A percentile compares a stretch with the other conserved stretches of the same genome.
phyloP scores from a whole-genome alignment of 2,113 vertebrate species.

The Pardalotus punctatus region DNA sequence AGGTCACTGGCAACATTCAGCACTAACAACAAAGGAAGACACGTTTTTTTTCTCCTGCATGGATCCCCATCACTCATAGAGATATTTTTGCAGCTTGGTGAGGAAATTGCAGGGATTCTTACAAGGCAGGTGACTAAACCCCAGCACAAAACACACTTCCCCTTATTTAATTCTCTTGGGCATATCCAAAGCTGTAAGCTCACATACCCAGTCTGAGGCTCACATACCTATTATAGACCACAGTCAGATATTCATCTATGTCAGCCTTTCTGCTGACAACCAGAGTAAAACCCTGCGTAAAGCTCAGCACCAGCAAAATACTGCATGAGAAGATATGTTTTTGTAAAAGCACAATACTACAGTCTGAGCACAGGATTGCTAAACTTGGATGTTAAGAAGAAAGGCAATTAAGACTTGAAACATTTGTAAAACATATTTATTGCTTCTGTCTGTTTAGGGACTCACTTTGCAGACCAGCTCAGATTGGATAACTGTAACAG shows the following conservation, averaged over 20 bases:
- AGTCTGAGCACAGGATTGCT: neutral
- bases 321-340: neutral
- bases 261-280: neutral
- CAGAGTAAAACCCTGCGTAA: neutral
- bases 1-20: slow-evolving; percentile 85
- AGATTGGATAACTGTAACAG: neutral
- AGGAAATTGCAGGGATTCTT: neutral
- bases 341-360: neutral
- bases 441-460: neutral
- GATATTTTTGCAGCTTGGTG: neutral
- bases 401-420: neutral
- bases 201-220: neutral
- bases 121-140: neutral
- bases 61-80: neutral
- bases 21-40: slow-evolving; percentile 72
- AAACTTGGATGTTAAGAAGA: neutral
- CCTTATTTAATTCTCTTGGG: neutral
- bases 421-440: neutral
- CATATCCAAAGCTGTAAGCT: neutral
- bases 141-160: neutral
- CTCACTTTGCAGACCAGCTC: neutral
- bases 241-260: neutral
- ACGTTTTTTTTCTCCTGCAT: neutral
- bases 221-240: neutral
- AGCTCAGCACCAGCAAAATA: neutral